Evolutionary conservation across 2,888 invertebrate species (phyloP).

Genomic region (Drosophila nigricruria): DNA sequence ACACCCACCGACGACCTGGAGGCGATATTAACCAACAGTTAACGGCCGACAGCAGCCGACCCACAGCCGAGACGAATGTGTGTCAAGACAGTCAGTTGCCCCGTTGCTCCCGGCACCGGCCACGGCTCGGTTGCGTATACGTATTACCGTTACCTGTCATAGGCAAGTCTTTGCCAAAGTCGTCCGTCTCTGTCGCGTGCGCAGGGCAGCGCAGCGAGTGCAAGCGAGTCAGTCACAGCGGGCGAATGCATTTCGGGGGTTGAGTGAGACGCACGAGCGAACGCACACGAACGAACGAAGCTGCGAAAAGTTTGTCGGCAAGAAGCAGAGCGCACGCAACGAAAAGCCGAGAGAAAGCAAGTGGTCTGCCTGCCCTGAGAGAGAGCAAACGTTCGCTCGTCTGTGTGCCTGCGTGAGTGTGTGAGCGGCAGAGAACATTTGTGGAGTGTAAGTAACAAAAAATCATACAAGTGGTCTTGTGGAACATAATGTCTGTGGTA

Average conservation of each 20-base stretch:
- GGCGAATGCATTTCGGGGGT: constrained; percentile 58
- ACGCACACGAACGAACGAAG: constrained; percentile 26
- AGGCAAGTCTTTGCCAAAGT: constrained; percentile 36
- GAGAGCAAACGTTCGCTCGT: constrained; percentile 9
- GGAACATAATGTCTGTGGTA: constrained; percentile 45
- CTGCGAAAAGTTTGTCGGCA: constrained; percentile 55
- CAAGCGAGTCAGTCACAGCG: constrained; percentile 39
- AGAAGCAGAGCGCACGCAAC: constrained; percentile 41
- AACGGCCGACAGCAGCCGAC: constrained; percentile 54
- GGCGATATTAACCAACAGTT: constrained; percentile 65
- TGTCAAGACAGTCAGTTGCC: constrained; percentile 61
- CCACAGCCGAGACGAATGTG: constrained; percentile 51
- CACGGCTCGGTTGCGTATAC: constrained; percentile 35
- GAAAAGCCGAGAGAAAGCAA: constrained; percentile 44
- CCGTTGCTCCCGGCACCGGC: constrained; percentile 2
- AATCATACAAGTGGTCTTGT: constrained; percentile 78
- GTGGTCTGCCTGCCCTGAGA: constrained; percentile 1
- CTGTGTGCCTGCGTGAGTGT: background rate
- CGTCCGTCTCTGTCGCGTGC: constrained; percentile 42
- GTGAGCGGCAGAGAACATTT: constrained; percentile 39
- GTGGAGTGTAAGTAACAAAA: constrained; percentile 62
- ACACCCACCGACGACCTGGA: constrained; percentile 71
- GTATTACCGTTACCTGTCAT: constrained; percentile 62
- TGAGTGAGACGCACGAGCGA: constrained; percentile 53
- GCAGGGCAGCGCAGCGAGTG: constrained; percentile 19